Conservation (phyloP, 2,888 invertebrate genomes). For the Hesperia comma region DNA sequence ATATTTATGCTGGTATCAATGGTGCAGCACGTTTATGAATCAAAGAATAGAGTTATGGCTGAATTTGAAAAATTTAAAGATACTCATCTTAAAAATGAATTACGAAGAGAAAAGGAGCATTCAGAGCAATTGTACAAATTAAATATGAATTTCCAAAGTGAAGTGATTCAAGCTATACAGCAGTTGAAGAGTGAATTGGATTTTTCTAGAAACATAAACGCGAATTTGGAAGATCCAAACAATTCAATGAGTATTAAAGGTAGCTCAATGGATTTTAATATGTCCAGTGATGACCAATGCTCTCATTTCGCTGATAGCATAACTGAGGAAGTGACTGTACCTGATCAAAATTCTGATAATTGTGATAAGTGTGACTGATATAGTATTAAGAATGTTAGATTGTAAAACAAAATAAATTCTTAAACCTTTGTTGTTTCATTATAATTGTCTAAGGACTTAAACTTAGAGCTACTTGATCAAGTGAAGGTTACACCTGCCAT, state of each 20-base stretch:
- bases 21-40: constrained; percentile 78
- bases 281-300: constrained; percentile 42
- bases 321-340: constrained; percentile 1
- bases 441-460: constrained; percentile 6
- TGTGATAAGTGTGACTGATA: constrained; percentile 19
- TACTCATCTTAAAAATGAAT: constrained; percentile 70
- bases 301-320: constrained; percentile 1
- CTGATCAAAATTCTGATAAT: constrained; percentile 4
- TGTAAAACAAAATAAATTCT: not conserved
- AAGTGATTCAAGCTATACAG: constrained; percentile 75
- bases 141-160: constrained; percentile 78
- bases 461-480: constrained; percentile 9
- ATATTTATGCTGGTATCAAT: constrained; percentile 73
- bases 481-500: constrained; percentile 17
- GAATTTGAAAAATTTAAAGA: constrained; percentile 78
- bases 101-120: constrained; percentile 73
- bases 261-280: constrained; percentile 64
- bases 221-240: constrained; percentile 54
- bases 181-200: constrained; percentile 74
- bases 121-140: constrained; percentile 76
- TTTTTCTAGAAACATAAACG: constrained; percentile 62
- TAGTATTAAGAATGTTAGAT: constrained; percentile 5
- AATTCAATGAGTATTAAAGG: constrained; percentile 51
- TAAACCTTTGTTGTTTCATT: constrained; percentile 19
- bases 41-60: constrained; percentile 74